Evolutionary conservation across 2,797 vertebrate species (phyloP).

Genomic region (Gymnodraco acuticeps): DNA sequence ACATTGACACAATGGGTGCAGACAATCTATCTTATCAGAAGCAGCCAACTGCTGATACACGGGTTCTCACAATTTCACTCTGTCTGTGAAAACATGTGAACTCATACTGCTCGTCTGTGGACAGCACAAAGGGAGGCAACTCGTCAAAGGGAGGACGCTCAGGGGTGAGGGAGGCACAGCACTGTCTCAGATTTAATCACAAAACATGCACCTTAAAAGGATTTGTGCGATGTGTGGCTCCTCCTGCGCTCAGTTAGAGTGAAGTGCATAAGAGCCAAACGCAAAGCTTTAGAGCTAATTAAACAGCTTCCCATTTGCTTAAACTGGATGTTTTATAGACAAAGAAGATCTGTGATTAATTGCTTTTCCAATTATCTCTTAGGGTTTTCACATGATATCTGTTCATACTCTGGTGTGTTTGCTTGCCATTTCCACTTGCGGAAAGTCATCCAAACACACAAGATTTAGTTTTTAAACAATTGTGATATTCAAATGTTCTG

Average conservation of each 20-base stretch:
- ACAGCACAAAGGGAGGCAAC: constrained; percentile 5
- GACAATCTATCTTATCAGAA: constrained; percentile 49
- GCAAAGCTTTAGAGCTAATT: neutral
- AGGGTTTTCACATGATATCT: neutral
- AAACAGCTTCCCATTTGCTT: neutral
- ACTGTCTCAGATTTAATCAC: constrained; percentile 17
- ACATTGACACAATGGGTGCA: constrained; percentile 8
- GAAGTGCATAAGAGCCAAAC: constrained; percentile 8
- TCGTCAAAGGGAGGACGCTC: constrained; percentile 23
- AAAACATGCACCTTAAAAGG: neutral
- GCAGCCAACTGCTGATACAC: constrained; percentile 33
- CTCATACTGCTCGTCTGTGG: constrained; percentile 6
- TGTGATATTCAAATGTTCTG: neutral
- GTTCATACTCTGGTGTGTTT: neutral
- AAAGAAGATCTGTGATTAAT: constrained; percentile 2
- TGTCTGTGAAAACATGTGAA: constrained; percentile 29
- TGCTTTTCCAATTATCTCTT: neutral
- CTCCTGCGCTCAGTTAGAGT: neutral
- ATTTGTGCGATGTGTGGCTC: constrained; percentile 8
- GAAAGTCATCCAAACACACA: neutral
- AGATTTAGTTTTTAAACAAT: neutral
- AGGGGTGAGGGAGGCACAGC: neutral
- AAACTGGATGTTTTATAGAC: neutral
- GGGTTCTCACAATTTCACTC: constrained; percentile 37
- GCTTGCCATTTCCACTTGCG: neutral